Percentiles rank a stretch among this genome's conserved stretches.
Evolutionary conservation across 2,113 vertebrate species (phyloP).

Genomic region (Cricetomys ansorgei): DNA sequence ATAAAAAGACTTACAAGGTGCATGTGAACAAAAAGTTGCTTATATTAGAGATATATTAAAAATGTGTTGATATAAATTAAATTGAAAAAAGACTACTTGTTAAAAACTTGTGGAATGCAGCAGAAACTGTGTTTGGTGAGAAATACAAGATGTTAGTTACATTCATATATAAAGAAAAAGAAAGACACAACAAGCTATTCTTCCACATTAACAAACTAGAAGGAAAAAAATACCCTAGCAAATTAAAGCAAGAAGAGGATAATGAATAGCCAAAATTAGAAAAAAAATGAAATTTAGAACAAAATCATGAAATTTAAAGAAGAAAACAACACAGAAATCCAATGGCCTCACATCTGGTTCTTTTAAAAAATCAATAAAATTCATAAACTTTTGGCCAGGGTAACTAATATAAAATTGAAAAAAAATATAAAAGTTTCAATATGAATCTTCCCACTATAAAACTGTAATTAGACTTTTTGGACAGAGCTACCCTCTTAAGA

Average conservation of each 20-base stretch:
- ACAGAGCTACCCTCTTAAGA: not conserved
- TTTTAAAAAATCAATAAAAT: not conserved
- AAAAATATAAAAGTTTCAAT: not conserved
- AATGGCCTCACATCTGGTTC: not conserved
- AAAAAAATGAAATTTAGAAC: too few relatives aligned
- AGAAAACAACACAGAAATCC: not conserved
- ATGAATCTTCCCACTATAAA: not conserved
- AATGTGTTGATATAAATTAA: too few relatives aligned
- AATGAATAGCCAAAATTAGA: not conserved
- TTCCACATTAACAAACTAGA: not conserved
- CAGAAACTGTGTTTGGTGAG: not conserved
- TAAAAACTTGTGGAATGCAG: not conserved
- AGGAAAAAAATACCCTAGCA: not conserved
- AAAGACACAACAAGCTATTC: too few relatives aligned
- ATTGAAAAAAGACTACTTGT: not conserved
- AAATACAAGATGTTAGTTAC: not conserved
- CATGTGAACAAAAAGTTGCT: too few relatives aligned
- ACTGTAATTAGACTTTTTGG: not conserved
- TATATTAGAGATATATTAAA: too few relatives aligned
- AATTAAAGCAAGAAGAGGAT: not conserved
- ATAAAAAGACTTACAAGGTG: too few relatives aligned
- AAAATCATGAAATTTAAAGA: not conserved
- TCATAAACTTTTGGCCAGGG: not conserved
- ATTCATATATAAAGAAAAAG: not conserved
- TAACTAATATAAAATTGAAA: not conserved